Evolutionary conservation across 2,797 vertebrate species (phyloP), one percentile per base, ranked within the genome.

Genomic region (Meda fulgida): DNA sequence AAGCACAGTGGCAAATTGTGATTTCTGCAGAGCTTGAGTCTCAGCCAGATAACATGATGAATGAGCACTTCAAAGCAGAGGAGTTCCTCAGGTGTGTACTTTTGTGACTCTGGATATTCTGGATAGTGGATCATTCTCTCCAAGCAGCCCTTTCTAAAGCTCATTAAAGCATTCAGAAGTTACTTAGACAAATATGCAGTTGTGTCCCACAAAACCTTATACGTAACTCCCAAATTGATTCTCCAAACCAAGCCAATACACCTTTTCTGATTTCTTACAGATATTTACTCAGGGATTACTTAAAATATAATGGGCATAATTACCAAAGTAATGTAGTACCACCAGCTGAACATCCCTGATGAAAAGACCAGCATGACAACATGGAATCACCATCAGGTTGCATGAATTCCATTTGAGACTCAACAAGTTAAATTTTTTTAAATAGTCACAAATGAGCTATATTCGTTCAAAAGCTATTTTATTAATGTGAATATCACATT

Each of bases 31-130:
- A 36, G 71, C 83, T 83, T 90, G 88, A 88, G 86, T 82, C 71
- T 82, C 53, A 36, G 78, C 87, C 78, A 84, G 86, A 86, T 80
- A 70, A 85, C 83, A 83, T 87, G 89, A 88, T 84, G 89, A 85
- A 87, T 77, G 77, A 85, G 71, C 80, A 51, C 87, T 87, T 82
- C 85, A 86, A 36, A 67, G 83, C 85, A 67, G 78, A 69, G 79
- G 48, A 75, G 58, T 65, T 83, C 76, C 75, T 83, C 83, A 80
- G 75, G 80, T 86, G 82, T 83, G 38, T 80, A 34, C 36, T 46
- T 78, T 80, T 78, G 73, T 78, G 46, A 80, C 75, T 66, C 26
- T 73, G 23, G 71, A 67, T 58, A 79, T 66, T 63, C 19, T 72
- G 14, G 71, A 67, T 46, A 66, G 16, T 70, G 70, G 6, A 76